These are phyloP conservation scores for Uria aalge DNA, from an alignment of 2,113 vertebrate species.

Conservation along the genomic window DNA sequence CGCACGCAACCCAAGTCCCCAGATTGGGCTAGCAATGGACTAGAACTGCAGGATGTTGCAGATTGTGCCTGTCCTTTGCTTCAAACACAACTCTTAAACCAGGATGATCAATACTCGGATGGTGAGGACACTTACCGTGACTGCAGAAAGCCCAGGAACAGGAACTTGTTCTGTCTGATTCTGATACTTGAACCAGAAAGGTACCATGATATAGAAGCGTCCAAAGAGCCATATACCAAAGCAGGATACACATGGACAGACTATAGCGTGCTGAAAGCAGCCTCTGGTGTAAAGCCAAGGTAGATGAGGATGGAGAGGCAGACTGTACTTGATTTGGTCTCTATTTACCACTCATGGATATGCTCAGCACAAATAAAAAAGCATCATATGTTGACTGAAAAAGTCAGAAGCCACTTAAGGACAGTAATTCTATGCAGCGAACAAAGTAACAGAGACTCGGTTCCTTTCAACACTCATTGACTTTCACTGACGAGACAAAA, in stretches of 20 bases:
- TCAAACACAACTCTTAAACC: not conserved
- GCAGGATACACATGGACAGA: fast-evolving
- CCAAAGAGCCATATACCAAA: not conserved
- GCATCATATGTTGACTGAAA: not conserved
- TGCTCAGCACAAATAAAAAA: not conserved
- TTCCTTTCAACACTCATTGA: not conserved
- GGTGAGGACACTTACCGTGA: not conserved
- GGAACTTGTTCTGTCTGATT: not conserved
- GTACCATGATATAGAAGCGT: not conserved
- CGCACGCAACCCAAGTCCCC: not conserved
- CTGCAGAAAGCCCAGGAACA: not conserved
- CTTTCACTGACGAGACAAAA: slow-evolving; percentile 28
- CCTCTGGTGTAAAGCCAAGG: not conserved
- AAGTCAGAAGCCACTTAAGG: slow-evolving; percentile 32
- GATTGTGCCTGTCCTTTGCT: not conserved
- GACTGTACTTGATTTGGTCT: not conserved
- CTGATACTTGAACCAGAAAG: not conserved
- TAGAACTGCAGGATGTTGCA: not conserved
- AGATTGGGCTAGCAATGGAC: fast-evolving
- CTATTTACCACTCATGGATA: not conserved
- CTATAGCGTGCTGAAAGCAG: fast-evolving
- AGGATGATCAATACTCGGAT: not conserved
- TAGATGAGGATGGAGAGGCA: not conserved
- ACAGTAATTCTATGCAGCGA: not conserved
- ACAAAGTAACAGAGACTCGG: not conserved